Evolutionary conservation across 1,140 invertebrate species (phyloP).

Genomic region (Onthophagus taurus): DNA sequence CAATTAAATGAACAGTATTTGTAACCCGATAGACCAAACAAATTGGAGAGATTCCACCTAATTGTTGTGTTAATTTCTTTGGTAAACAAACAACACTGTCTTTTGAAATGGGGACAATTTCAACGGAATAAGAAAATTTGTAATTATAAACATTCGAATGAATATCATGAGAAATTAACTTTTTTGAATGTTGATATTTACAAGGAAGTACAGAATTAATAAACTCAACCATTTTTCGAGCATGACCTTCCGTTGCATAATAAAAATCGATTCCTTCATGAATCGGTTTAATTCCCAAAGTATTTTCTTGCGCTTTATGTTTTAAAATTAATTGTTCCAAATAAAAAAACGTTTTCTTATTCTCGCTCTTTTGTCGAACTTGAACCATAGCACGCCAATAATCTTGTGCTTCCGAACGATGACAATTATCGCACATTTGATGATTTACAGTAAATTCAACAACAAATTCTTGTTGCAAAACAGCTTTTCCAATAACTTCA

Average conservation of each 20-base stretch:
- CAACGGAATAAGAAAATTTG: slow-evolving; percentile 87
- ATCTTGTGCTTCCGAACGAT: slow-evolving; percentile 93
- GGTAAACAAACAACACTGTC: slow-evolving; percentile 92
- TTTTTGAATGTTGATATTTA: slow-evolving; percentile 82
- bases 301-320: slow-evolving; percentile 84
- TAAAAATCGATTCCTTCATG: slow-evolving; percentile 96
- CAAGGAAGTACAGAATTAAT: slow-evolving; percentile 77
- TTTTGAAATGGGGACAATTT: slow-evolving; percentile 95
- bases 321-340: slow-evolving; percentile 96
- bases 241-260: slow-evolving; percentile 80
- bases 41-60: slow-evolving; percentile 88
- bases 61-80: slow-evolving; percentile 72
- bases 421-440: slow-evolving; percentile 98
- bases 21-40: slow-evolving; percentile 86
- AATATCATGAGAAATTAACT: slow-evolving; percentile 94
- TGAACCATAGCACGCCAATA: slow-evolving; percentile 91
- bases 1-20: slow-evolving; percentile 84
- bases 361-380: slow-evolving; percentile 77
- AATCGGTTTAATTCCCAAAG: slow-evolving; percentile 87
- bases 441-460: slow-evolving; percentile 87
- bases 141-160: slow-evolving; percentile 97
- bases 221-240: slow-evolving; percentile 95
- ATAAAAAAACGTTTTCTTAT: slow-evolving; percentile 98
- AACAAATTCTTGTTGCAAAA: slow-evolving; percentile 84
- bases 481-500: slow-evolving; percentile 76